Percentiles rank a stretch among this genome's conserved stretches.
These are phyloP conservation scores for Sminthurides aquaticus DNA, from an alignment of 2,888 invertebrate species.

Conservation along the genomic window DNA sequence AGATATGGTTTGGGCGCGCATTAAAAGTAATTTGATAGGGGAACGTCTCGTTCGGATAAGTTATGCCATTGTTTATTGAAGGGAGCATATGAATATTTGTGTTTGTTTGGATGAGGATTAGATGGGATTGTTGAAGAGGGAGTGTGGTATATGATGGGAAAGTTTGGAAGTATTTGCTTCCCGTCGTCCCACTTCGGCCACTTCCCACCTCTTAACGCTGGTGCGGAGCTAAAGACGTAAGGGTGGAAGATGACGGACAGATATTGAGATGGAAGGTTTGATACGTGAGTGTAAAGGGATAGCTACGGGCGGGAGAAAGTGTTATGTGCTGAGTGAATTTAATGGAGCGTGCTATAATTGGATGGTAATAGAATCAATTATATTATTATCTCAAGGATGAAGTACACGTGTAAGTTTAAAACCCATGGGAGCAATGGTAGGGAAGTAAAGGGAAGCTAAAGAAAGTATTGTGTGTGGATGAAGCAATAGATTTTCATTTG, in stretches of 20 bases:
- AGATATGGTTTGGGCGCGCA: not conserved
- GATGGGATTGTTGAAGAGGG: no score
- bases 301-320: not conserved
- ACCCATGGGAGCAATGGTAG: not conserved
- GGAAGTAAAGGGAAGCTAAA: not conserved
- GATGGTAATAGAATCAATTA: conserved; percentile 10
- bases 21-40: conserved; percentile 8
- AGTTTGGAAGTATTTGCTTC: no score
- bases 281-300: not conserved
- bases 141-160: no score
- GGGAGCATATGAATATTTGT: conserved; percentile 4
- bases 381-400: conserved; percentile 1
- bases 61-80: conserved; percentile 7
- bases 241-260: not conserved
- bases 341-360: conserved; percentile 7
- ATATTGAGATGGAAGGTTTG: not conserved
- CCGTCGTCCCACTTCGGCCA: no score
- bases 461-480: not conserved
- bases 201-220: no score
- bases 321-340: conserved; percentile 6
- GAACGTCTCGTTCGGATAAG: conserved; percentile 4
- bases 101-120: not conserved
- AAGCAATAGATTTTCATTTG: not conserved
- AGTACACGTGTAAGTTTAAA: conserved; percentile 4
- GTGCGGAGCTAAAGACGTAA: no score